Evolutionary conservation across 2,888 invertebrate genomes (phyloP), one percentile per base, ranked within the genome.

Genomic region (Pristionchus entomophagus): DNA sequence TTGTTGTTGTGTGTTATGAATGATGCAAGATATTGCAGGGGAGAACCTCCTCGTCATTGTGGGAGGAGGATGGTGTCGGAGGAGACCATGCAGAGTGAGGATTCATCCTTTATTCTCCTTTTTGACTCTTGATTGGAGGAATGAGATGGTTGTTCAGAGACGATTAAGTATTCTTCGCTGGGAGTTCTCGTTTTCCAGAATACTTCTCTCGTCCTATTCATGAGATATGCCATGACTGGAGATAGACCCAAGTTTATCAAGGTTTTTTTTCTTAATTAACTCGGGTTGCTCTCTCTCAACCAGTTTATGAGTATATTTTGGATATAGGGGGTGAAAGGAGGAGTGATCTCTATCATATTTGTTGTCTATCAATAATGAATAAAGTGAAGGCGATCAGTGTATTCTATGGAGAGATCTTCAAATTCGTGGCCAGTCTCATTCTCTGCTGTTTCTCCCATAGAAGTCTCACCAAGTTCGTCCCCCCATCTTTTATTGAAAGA

Each of bases 121-220:
- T 14, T 5, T 56, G n/a, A 56, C 8, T 49, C 10, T 12, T 56
- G 56, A 56, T 22, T 56, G 10, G n/a, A 49, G 8, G 49, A 49
- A 49, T 49, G 49, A 12, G 17, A 49, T 22, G n/a, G 56, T 56
- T 2, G 12, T 73, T 73, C 41, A 84, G 83, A 65, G 38, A 73
- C 87, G 49, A 89, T 97, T 87, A 99, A 99, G 95, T 97, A 97
- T 94, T 95, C 97, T 38, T 98, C 98, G 94, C 95, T 99, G 92
- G 95, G 97, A 62, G 96, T 97, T 65, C 95, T 99, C 89, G 98
- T 98, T 0, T 94, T 99, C 80, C 99, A 99, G 95, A 99, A 99
- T 96, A 98, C 99, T 14, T 95, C 96, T 77, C 95, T 99, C 89
- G 97, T 97, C 17, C 95, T 99, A 81, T 97, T 98, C 94, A 98